Conservation (phyloP, 2,888 invertebrate genomes). For the Proisotoma minuta region DNA sequence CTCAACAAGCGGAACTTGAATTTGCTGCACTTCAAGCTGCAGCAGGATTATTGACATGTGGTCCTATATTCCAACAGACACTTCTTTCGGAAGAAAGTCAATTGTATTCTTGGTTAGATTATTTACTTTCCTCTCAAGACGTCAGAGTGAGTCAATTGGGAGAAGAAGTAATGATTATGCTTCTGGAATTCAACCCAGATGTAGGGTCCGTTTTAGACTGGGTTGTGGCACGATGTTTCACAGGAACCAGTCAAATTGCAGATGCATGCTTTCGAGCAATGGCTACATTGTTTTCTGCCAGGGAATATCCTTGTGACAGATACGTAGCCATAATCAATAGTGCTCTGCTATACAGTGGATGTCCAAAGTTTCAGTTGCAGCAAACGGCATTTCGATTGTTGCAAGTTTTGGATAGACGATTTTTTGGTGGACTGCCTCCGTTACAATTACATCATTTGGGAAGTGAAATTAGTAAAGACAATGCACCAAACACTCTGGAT, state of each 20-base stretch:
- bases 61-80: slow-evolving; percentile 83
- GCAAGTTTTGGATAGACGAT: slow-evolving; percentile 87
- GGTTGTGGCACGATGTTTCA: slow-evolving; percentile 97
- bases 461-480: slow-evolving; percentile 51
- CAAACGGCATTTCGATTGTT: slow-evolving; percentile 90
- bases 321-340: slow-evolving; percentile 97
- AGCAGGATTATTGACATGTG: slow-evolving; percentile 92
- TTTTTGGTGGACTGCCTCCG: slow-evolving; percentile 66
- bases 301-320: slow-evolving; percentile 97
- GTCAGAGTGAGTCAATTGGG: slow-evolving; percentile 48
- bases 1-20: slow-evolving; percentile 52
- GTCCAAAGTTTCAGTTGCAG: slow-evolving; percentile 84
- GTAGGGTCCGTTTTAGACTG: slow-evolving; percentile 88
- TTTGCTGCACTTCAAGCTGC: slow-evolving; percentile 71
- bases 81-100: slow-evolving; percentile 86
- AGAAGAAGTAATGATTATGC: slow-evolving; percentile 56
- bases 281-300: slow-evolving; percentile 92
- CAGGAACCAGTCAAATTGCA: slow-evolving; percentile 81
- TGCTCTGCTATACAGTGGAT: slow-evolving; percentile 92
- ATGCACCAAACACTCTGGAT: slow-evolving; percentile 72
- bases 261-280: slow-evolving; percentile 95
- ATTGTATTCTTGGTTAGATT: slow-evolving; percentile 87
- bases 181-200: slow-evolving; percentile 92
- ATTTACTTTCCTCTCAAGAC: slow-evolving; percentile 79
- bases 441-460: slow-evolving; percentile 36